Evolutionary conservation across 2,888 invertebrate species (phyloP).

Genomic region (Bellardia bayeri): DNA sequence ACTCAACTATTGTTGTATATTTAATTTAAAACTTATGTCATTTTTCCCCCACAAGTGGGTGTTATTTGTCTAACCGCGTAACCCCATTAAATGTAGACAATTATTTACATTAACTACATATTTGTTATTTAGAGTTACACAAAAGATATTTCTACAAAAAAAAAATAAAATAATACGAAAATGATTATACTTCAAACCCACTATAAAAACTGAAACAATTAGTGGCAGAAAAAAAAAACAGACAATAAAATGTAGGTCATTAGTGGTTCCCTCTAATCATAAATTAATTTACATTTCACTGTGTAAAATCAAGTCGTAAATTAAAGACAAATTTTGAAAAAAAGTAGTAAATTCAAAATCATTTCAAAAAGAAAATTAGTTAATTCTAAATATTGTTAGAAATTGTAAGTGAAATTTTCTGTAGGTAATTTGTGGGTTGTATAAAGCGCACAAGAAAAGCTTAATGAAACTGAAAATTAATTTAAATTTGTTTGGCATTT

Average conservation of each 20-base stretch:
- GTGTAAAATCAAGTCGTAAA: background rate
- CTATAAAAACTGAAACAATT: constrained; percentile 40
- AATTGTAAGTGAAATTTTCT: no score
- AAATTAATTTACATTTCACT: constrained; percentile 41
- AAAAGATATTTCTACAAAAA: background rate
- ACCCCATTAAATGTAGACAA: background rate
- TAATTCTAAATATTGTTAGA: no score
- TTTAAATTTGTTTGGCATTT: no score
- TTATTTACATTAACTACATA: background rate
- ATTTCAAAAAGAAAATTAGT: background rate
- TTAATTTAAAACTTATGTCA: background rate
- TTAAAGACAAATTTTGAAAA: background rate
- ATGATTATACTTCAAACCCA: constrained; percentile 2
- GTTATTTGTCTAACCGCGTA: background rate
- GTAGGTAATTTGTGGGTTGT: no score
- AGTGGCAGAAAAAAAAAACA: background rate
- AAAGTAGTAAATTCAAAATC: background rate
- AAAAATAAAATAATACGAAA: background rate
- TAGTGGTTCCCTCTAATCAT: constrained; percentile 35
- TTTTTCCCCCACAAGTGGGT: constrained; percentile 10
- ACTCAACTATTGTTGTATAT: background rate
- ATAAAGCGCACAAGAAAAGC: background rate
- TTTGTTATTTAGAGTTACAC: background rate
- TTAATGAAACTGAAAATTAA: background rate
- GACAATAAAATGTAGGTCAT: constrained; percentile 45